These are phyloP conservation scores for Mimumesa dahlbomi DNA, from an alignment of 2,888 invertebrate genomes.

Conservation along the genomic window DNA sequence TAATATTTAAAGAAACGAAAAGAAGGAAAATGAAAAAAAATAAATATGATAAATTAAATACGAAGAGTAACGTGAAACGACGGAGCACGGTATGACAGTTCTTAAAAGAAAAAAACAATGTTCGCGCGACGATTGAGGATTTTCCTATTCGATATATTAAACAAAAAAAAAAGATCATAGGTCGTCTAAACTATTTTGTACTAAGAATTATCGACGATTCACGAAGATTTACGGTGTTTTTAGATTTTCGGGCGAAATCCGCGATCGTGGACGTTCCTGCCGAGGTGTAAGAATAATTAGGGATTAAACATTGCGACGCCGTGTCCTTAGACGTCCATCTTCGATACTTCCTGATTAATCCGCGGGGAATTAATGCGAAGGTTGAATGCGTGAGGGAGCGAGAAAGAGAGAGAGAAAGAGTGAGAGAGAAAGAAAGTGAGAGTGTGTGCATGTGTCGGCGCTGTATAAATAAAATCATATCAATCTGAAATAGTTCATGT, in stretches of 20 bases:
- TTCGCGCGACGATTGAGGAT: conserved; percentile 28
- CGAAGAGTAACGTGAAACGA: conserved; percentile 26
- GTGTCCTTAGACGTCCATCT: conserved; percentile 19
- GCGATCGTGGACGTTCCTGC: conserved; percentile 11
- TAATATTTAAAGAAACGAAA: conserved; percentile 20
- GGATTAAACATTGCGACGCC: conserved; percentile 30
- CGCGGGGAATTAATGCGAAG: conserved; percentile 1
- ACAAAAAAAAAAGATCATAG: too few species aligned
- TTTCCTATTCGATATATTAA: conserved; percentile 46
- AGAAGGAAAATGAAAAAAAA: too few species aligned
- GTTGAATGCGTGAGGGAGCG: conserved; percentile 6
- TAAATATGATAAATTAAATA: conserved; percentile 17
- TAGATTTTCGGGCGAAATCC: conserved; percentile 18
- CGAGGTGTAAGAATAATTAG: conserved; percentile 28
- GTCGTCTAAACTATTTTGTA: conserved; percentile 72
- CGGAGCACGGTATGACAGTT: conserved; percentile 78
- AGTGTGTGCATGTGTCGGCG: conserved; percentile 53
- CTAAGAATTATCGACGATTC: conserved; percentile 57
- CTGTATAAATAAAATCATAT: conserved; percentile 80
- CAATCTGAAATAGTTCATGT: conserved; percentile 78
- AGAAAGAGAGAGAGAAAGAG: conserved; percentile 24
- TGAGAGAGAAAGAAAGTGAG: conserved; percentile 18
- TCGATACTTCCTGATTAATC: not conserved
- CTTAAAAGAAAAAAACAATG: conserved; percentile 60
- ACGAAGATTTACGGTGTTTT: conserved; percentile 38